Percentiles rank a stretch among this genome's conserved stretches.
phyloP scores from a whole-genome alignment of 2,113 vertebrate species.

The Suricata suricatta region DNA sequence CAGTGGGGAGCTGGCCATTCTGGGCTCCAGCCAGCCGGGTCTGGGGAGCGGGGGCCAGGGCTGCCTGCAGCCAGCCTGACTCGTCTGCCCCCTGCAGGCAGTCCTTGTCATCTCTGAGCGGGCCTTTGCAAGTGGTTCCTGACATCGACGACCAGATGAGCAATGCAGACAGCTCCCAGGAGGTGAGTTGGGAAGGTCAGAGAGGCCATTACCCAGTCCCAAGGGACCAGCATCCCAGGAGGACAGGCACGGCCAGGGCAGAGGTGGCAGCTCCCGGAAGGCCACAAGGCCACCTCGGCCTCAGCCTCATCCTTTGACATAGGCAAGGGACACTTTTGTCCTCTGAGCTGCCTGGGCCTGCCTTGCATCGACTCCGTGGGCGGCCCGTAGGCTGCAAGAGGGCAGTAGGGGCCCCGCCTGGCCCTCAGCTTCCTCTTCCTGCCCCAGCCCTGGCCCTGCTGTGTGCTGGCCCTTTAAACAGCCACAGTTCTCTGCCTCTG shows the following conservation, averaged over 20 bases:
- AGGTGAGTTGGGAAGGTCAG: slow-evolving; percentile 86
- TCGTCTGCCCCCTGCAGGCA: slow-evolving; percentile 87
- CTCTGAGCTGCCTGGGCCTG: neutral
- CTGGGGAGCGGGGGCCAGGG: neutral
- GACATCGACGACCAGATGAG: slow-evolving; percentile 98
- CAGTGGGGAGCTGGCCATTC: neutral
- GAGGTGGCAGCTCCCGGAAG: neutral
- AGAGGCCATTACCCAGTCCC: neutral
- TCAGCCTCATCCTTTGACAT: neutral
- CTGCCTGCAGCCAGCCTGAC: neutral
- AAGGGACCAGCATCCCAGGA: neutral
- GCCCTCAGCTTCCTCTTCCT: neutral
- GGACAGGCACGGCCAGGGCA: neutral
- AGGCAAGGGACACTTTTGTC: neutral
- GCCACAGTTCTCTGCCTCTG: slow-evolving; percentile 16
- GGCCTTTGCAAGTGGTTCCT: slow-evolving; percentile 98
- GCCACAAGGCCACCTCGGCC: neutral
- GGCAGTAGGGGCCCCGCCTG: neutral
- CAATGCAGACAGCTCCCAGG: slow-evolving; percentile 92
- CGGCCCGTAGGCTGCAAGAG: neutral
- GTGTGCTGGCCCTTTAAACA: neutral
- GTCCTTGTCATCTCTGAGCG: slow-evolving; percentile 95
- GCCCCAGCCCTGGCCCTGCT: neutral
- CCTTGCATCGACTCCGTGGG: neutral
- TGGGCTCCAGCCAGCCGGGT: neutral